A percentile compares a stretch with the other conserved stretches of the same genome.
These are phyloP conservation scores for Cygnus olor DNA, from an alignment of 2,797 vertebrate genomes.

Conservation along the genomic window DNA sequence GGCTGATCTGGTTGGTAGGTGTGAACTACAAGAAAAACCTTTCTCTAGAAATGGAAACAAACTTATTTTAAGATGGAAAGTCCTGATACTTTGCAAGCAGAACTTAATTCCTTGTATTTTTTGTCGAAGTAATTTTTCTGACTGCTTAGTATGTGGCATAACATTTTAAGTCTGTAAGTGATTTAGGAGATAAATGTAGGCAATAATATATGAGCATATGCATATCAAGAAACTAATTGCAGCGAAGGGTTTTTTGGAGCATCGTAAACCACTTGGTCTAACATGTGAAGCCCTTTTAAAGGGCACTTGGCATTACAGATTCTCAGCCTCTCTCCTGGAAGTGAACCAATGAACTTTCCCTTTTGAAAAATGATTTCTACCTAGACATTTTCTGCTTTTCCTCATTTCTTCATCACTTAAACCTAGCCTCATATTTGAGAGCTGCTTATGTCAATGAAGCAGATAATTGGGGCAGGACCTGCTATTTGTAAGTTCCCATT, in stretches of 20 bases:
- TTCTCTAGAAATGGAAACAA: neutral
- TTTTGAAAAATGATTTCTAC: neutral
- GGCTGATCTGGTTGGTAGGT: slow-evolving; percentile 89
- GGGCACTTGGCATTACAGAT: neutral
- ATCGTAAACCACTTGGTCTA: slow-evolving; percentile 42
- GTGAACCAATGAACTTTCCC: slow-evolving; percentile 10
- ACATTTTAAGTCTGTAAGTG: neutral
- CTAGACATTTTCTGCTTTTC: neutral
- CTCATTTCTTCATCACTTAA: neutral
- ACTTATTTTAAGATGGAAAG: neutral
- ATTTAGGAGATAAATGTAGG: neutral
- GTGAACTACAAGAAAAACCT: neutral
- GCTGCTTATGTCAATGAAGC: slow-evolving; percentile 11
- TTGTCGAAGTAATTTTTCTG: neutral
- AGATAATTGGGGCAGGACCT: slow-evolving; percentile 23
- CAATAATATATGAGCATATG: slow-evolving; percentile 2
- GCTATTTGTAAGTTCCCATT: neutral
- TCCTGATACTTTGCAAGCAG: neutral
- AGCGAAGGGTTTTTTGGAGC: neutral
- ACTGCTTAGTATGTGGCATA: neutral
- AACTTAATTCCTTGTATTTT: neutral
- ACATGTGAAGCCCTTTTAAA: neutral
- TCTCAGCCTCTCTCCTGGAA: neutral
- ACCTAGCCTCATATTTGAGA: slow-evolving; percentile 11
- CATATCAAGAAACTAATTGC: slow-evolving; percentile 19